Evolutionary conservation across 2,797 vertebrate genomes (phyloP).

Genomic region (Hippopotamyrus pictus): DNA sequence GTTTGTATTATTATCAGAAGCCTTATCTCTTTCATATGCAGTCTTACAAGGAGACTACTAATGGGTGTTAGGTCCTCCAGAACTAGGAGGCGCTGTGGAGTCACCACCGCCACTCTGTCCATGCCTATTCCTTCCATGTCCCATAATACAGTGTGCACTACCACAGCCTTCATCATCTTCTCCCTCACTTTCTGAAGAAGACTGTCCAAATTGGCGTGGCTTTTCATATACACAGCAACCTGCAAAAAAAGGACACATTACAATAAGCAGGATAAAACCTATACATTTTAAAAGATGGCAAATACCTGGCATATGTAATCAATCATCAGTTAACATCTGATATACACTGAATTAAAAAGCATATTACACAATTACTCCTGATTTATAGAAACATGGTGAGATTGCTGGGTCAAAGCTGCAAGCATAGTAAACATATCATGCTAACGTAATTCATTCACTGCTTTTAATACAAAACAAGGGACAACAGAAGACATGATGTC

Average conservation of each 20-base stretch:
- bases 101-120: slow-evolving; percentile 50
- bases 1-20: slow-evolving; percentile 34
- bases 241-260: slow-evolving; percentile 35
- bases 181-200: slow-evolving; percentile 85
- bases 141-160: slow-evolving; percentile 81
- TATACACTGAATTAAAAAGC: background rate
- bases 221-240: slow-evolving; percentile 94
- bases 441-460: background rate
- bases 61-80: slow-evolving; percentile 60
- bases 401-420: background rate
- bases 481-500: background rate
- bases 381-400: background rate
- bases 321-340: background rate
- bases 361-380: background rate
- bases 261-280: background rate
- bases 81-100: slow-evolving; percentile 53
- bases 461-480: background rate
- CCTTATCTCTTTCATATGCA: background rate
- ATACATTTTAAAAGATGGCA: background rate
- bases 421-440: background rate
- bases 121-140: slow-evolving; percentile 67
- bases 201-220: slow-evolving; percentile 81
- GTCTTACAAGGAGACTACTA: slow-evolving; percentile 35
- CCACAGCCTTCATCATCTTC: slow-evolving; percentile 83
- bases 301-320: background rate